Evolutionary conservation across 2,888 invertebrate genomes (phyloP).

Genomic region (Sphaerophoria taeniata): DNA sequence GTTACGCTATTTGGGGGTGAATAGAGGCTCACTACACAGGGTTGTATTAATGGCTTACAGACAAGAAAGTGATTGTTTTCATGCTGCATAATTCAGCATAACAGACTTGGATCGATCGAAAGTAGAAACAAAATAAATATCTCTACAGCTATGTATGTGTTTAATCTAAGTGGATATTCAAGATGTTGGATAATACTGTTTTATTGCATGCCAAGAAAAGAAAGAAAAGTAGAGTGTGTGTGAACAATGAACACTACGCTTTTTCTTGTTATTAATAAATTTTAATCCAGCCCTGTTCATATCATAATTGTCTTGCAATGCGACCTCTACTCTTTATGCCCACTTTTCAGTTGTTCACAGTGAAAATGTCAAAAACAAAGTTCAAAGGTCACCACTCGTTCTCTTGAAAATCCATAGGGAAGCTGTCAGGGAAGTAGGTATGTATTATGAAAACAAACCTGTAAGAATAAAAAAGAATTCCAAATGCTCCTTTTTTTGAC

Average conservation of each 20-base stretch:
- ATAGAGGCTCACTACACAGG: not conserved
- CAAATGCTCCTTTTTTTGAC: conserved; percentile 25
- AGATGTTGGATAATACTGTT: too few species aligned
- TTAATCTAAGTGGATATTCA: too few species aligned
- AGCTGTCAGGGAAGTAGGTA: conserved; percentile 17
- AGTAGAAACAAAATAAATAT: too few species aligned
- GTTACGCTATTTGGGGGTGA: conserved; percentile 34
- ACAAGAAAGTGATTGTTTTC: not conserved
- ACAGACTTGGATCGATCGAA: too few species aligned
- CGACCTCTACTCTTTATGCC: conserved; percentile 19
- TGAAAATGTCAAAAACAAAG: conserved; percentile 51
- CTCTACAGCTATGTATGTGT: too few species aligned
- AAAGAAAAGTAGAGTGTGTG: too few species aligned
- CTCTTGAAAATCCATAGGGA: conserved; percentile 15
- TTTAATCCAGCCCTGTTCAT: conserved; percentile 8
- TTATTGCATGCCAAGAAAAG: too few species aligned
- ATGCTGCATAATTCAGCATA: not conserved
- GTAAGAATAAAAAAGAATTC: not conserved
- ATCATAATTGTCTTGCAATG: conserved; percentile 10
- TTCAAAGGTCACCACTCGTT: conserved; percentile 51
- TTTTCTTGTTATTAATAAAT: not conserved
- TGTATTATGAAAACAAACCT: conserved; percentile 21
- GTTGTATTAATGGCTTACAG: not conserved
- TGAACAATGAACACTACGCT: too few species aligned
- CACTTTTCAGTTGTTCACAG: not conserved